A percentile compares a stretch with the other conserved stretches of the same genome.
Conservation (phyloP, 2,888 invertebrate genomes). For the Corbicula japonica region DNA sequence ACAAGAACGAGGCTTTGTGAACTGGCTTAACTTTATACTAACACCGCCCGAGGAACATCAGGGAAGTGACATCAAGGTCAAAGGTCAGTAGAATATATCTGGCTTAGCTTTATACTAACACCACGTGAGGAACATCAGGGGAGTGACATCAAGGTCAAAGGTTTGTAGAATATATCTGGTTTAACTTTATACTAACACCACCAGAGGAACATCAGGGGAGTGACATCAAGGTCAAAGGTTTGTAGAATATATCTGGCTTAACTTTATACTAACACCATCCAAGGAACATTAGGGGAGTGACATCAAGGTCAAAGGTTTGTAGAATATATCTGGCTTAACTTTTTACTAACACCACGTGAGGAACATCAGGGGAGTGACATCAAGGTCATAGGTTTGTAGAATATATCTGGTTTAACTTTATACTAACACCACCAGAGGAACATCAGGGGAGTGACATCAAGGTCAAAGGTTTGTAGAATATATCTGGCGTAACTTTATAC, state of each 20-base stretch:
- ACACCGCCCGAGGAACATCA: constrained; percentile 86
- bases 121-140: constrained; percentile 85
- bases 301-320: constrained; percentile 77
- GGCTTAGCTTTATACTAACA: constrained; percentile 87
- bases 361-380: constrained; percentile 75
- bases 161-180: constrained; percentile 83
- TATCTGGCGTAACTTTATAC: constrained; percentile 87
- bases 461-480: constrained; percentile 73
- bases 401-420: constrained; percentile 87
- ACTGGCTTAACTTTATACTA: constrained; percentile 87
- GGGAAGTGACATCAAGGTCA: constrained; percentile 71
- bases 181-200: constrained; percentile 87
- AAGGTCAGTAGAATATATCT: constrained; percentile 79
- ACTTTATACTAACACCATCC: constrained; percentile 87
- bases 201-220: constrained; percentile 82
- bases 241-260: constrained; percentile 85
- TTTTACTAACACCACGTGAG: constrained; percentile 86
- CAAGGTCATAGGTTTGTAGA: constrained; percentile 74
- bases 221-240: constrained; percentile 78
- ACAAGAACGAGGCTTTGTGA: constrained; percentile 86
- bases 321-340: constrained; percentile 86
- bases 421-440: constrained; percentile 86
- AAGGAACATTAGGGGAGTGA: constrained; percentile 81
- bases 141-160: constrained; percentile 75
- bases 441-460: constrained; percentile 70